Base-by-base conservation (phyloP, 2,113 vertebrate genomes). In the Apus apus region DNA sequence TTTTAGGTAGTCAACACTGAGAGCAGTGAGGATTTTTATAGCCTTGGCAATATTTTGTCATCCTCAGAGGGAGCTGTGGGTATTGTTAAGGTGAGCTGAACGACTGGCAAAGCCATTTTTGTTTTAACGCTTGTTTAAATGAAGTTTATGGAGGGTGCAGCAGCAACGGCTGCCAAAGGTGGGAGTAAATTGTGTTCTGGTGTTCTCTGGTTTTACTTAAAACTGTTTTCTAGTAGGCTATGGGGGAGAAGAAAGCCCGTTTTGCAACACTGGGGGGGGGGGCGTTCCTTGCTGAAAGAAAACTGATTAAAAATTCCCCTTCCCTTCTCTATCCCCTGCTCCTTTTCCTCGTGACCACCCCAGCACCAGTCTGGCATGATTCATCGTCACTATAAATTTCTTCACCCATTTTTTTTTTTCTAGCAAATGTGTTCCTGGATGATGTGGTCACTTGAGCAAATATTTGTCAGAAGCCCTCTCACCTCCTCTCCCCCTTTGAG, bases 391-490 rank as follows among this genome's bases (percentile, higher is more conserved):
- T 6, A 6, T 94, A 83, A 87, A 90, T 85, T 74, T 93, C 73
- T 94, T 82, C 19, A 36, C 46, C 85, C 34, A 4, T 48, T 48
- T 48, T 48, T 48, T 73, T 94, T 97, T 85, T 77, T 16, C 70
- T 80, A 71, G 51, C 48, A 43, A 81, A 78, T 71, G 48, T 84
- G 29, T 92, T 96, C 68, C 3, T 85, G 77, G 75, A 29, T 72
- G 82, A 83, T 94, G 85, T 0, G 6, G 90, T 95, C 93, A 94
- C 79, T 93, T 94, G 78, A 87, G 79, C 89, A 96, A 97, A 97
- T 97, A 96, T 95, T 96, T 97, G 56, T 92, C 85, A 94, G 94
- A 62, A 97, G 22, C 53, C 89, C 87, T 87, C 90, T 93, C 50
- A 22, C 90, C 79, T 89, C 64, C 71, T 93, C 76, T 92, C 65